Evolutionary conservation across 2,797 vertebrate species (phyloP).

Genomic region (Caiman crocodilus): DNA sequence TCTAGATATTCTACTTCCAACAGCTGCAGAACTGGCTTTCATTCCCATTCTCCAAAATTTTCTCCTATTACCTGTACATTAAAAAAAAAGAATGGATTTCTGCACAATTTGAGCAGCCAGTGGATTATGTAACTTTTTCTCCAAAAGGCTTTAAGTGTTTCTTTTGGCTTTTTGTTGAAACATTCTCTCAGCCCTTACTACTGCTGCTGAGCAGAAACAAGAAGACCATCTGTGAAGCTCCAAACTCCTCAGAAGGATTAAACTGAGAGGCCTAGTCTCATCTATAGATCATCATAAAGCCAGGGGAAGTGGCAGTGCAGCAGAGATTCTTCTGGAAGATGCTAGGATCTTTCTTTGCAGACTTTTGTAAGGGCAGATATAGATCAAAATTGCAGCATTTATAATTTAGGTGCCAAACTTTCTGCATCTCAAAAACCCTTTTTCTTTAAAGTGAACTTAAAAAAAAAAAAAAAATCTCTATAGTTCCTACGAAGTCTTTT

Average conservation of each 20-base stretch:
- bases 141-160: background rate
- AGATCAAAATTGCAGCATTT: background rate
- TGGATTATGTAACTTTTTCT: background rate
- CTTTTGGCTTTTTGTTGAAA: background rate
- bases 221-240: background rate
- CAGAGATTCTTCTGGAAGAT: background rate
- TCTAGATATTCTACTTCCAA: constrained; percentile 6
- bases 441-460: background rate
- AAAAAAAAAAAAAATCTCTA: background rate
- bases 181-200: background rate
- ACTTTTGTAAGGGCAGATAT: background rate
- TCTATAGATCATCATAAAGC: background rate
- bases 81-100: background rate
- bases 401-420: background rate
- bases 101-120: background rate
- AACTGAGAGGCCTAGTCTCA: background rate
- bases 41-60: background rate
- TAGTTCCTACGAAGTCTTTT: background rate
- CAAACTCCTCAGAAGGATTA: background rate
- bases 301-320: background rate
- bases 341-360: background rate
- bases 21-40: background rate
- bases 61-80: background rate
- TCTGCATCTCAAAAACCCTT: background rate
- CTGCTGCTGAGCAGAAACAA: background rate